A percentile compares a stretch with the other conserved stretches of the same genome.
Evolutionary conservation across 2,113 vertebrate genomes (phyloP).

Genomic region (Cyprinodon variegatus): DNA sequence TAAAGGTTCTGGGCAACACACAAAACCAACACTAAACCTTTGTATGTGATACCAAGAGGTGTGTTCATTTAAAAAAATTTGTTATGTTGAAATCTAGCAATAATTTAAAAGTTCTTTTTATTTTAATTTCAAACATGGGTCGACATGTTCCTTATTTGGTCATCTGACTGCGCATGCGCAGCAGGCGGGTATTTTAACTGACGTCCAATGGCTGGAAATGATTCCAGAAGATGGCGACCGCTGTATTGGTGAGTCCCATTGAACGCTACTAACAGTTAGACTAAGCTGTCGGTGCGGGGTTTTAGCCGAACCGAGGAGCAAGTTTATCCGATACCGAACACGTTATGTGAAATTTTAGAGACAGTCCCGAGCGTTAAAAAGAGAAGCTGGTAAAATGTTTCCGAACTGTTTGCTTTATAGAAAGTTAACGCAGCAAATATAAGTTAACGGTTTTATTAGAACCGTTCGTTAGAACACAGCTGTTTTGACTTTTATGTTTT

Average conservation of each 20-base stretch:
- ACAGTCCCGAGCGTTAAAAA: neutral
- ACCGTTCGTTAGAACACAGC: neutral
- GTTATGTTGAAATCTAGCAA: too few species aligned
- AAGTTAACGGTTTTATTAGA: neutral
- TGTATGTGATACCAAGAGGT: too few species aligned
- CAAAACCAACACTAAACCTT: too few species aligned
- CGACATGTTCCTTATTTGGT: neutral
- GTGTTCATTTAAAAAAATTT: too few species aligned
- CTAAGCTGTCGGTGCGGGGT: fast-evolving
- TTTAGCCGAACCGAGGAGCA: too few species aligned
- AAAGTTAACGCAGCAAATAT: neutral
- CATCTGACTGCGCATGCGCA: conserved; percentile 43
- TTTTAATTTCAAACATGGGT: neutral
- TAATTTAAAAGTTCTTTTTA: too few species aligned
- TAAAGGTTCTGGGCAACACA: too few species aligned
- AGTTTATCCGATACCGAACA: too few species aligned
- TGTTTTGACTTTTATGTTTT: too few species aligned
- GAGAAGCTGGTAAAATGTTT: neutral
- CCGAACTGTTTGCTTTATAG: neutral
- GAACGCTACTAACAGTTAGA: neutral
- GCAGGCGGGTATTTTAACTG: conserved; percentile 83
- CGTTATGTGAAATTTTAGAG: neutral
- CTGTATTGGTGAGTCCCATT: conserved; percentile 88
- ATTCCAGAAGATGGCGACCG: conserved; percentile 94
- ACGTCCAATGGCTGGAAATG: conserved; percentile 66